Conservation (phyloP, 2,797 vertebrate species). For the Tolypeutes matacus region DNA sequence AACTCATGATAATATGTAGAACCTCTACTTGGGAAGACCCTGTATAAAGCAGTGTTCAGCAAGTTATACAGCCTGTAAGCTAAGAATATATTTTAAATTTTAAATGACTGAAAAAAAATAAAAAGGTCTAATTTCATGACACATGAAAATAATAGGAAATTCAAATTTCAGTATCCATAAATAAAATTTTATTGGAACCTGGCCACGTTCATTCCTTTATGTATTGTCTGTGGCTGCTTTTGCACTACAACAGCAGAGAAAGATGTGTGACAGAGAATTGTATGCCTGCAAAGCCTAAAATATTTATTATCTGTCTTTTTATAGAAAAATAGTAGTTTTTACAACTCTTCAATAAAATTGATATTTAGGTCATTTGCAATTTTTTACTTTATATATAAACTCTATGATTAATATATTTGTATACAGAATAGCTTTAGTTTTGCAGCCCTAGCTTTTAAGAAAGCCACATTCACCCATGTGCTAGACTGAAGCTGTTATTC, state of each 20-base stretch:
- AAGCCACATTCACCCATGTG: neutral
- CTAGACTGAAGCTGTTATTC: neutral
- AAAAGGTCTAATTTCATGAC: neutral
- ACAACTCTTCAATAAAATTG: slow-evolving; percentile 25
- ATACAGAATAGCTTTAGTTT: neutral
- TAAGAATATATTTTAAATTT: slow-evolving; percentile 6
- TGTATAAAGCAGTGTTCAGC: neutral
- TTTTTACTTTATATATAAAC: slow-evolving; percentile 10
- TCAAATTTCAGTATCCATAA: slow-evolving; percentile 21
- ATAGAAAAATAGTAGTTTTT: neutral
- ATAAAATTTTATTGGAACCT: slow-evolving; percentile 41
- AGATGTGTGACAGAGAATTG: neutral
- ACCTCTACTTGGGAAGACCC: neutral
- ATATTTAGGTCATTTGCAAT: neutral
- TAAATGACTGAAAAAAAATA: neutral
- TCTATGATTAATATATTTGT: neutral
- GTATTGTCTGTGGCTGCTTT: slow-evolving; percentile 9
- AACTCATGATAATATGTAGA: neutral
- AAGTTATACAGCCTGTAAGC: neutral
- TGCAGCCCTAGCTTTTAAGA: neutral
- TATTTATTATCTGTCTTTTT: neutral
- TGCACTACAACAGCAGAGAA: neutral
- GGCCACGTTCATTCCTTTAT: neutral
- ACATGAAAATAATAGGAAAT: slow-evolving; percentile 39
- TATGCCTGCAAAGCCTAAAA: neutral